A percentile compares a stretch with the other conserved stretches of the same genome.
phyloP scores from a whole-genome alignment of 2,888 invertebrate genomes.

The Coremacera marginata region DNA sequence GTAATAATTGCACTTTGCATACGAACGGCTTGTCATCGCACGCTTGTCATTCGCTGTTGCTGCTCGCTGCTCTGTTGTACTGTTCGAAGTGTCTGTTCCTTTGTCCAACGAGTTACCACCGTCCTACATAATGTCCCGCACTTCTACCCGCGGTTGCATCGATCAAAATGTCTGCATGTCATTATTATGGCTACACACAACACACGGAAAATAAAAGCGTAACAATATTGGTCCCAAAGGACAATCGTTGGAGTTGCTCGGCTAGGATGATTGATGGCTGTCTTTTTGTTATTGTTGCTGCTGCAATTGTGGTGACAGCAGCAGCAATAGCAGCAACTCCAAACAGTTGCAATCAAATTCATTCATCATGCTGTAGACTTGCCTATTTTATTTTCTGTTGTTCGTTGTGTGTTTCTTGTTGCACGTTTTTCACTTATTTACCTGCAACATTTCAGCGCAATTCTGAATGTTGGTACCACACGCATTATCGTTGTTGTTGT shows the following conservation, averaged over 20 bases:
- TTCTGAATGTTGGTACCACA: conserved; percentile 19
- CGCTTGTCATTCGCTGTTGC: conserved; percentile 51
- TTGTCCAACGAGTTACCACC: conserved; percentile 37
- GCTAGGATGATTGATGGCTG: conserved; percentile 63
- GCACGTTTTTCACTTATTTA: neutral
- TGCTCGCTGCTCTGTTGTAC: neutral
- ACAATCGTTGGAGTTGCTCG: conserved; percentile 20
- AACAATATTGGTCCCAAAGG: conserved; percentile 49
- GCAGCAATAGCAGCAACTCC: neutral
- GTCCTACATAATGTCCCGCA: neutral
- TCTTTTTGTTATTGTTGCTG: conserved; percentile 37
- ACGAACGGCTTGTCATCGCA: conserved; percentile 64
- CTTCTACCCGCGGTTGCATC: neutral
- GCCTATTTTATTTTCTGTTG: conserved; percentile 1
- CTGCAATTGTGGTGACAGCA: conserved; percentile 14
- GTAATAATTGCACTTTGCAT: conserved; percentile 68
- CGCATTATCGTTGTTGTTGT: neutral
- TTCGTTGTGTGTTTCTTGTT: neutral
- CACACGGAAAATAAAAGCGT: neutral
- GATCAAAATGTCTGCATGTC: conserved; percentile 12
- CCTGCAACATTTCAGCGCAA: conserved; percentile 19
- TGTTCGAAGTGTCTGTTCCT: conserved; percentile 34
- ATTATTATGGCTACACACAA: neutral
- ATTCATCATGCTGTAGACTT: conserved; percentile 18
- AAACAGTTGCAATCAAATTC: conserved; percentile 27